These are phyloP conservation scores for Syncerus caffer DNA, from an alignment of 2,797 vertebrate species.

Conservation along the genomic window DNA sequence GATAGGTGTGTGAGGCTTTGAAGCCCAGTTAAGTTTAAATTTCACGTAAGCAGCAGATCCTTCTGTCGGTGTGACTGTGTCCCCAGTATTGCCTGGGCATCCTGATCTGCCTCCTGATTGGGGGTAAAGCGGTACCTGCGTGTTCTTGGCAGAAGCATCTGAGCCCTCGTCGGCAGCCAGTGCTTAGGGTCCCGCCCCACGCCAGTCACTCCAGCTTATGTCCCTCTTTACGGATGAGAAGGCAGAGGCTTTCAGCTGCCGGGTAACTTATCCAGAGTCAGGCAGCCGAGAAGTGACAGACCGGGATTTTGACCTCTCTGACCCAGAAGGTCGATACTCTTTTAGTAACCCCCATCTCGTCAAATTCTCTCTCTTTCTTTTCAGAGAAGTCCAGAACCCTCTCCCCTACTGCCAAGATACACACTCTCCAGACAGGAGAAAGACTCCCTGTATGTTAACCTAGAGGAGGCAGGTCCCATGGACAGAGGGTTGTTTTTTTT, in stretches of 20 bases:
- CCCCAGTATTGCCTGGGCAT: neutral
- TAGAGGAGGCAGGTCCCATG: neutral
- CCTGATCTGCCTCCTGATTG: neutral
- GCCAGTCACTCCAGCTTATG: neutral
- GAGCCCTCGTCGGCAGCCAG: too few relatives aligned
- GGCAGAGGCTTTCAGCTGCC: neutral
- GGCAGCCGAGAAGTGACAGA: neutral
- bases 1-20: neutral
- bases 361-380: neutral
- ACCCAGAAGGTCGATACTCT: neutral
- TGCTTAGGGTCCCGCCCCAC: fast-evolving
- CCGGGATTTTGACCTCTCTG: neutral
- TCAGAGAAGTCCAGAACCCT: neutral
- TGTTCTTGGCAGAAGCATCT: fast-evolving
- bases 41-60: neutral
- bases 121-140: fast-evolving
- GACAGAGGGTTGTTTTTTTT: neutral
- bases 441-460: neutral
- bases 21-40: neutral
- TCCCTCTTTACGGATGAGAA: neutral
- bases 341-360: too few relatives aligned
- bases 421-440: neutral
- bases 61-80: neutral
- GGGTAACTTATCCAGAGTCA: neutral
- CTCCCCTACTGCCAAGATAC: too few relatives aligned